Percentiles rank a stretch among this genome's conserved stretches.
Evolutionary conservation across 1,140 invertebrate species (phyloP).

Genomic region (Homarus americanus): DNA sequence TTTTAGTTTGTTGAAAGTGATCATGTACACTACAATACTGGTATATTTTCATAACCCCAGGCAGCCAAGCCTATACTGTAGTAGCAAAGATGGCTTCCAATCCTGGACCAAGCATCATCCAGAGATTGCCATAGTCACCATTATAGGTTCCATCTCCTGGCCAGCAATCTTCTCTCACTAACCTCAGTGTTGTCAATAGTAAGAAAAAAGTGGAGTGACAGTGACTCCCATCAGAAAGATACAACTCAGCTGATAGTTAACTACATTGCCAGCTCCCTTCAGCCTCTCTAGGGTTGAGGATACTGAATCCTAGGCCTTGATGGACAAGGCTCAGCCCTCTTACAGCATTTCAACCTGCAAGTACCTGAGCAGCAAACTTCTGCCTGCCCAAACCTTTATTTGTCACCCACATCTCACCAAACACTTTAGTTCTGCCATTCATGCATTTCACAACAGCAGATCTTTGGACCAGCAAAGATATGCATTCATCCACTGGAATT

Average conservation of each 20-base stretch:
- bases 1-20: too few species aligned
- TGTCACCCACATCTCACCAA: too few species aligned
- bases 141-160: background rate
- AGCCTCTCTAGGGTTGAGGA: too few species aligned
- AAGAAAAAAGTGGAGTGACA: background rate
- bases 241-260: background rate
- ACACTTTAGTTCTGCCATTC: too few species aligned
- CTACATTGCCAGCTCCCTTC: constrained; percentile 15
- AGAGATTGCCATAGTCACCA: background rate
- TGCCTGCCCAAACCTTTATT: constrained; percentile 1
- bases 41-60: background rate
- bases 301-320: too few species aligned
- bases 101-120: background rate
- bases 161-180: background rate
- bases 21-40: background rate
- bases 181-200: background rate
- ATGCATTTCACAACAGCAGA: too few species aligned
- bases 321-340: too few species aligned
- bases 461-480: too few species aligned
- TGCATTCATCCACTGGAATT: too few species aligned
- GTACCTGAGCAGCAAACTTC: constrained; percentile 13
- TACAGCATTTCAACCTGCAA: constrained; percentile 13
- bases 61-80: background rate
- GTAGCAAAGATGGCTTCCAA: background rate
- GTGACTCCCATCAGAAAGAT: background rate